phyloP scores from a whole-genome alignment of 2,888 invertebrate species.

The Campoplex nolae region DNA sequence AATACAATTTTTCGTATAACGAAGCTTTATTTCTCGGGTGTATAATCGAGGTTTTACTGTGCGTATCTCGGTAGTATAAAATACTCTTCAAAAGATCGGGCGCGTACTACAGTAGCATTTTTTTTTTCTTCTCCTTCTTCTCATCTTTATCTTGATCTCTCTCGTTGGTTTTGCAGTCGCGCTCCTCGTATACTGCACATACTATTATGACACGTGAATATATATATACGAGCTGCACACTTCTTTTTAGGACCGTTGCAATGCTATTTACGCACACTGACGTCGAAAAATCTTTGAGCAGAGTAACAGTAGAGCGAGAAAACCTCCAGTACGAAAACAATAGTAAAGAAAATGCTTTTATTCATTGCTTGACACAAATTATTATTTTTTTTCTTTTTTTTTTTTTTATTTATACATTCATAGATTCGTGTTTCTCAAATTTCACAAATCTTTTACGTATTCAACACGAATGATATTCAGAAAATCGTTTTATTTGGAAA shows the following conservation, averaged over 20 bases:
- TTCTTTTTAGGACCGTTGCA: background rate
- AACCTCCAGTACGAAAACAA: conserved; percentile 13
- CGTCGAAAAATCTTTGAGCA: background rate
- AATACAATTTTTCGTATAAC: background rate
- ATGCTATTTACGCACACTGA: conserved; percentile 8
- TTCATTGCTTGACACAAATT: too few relatives aligned
- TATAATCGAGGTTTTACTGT: background rate
- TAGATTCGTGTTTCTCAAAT: background rate
- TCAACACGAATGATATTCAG: background rate
- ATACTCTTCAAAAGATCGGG: background rate
- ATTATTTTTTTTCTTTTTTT: too few relatives aligned
- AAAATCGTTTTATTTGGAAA: background rate
- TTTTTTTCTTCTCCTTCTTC: conserved; percentile 10
- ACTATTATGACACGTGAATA: background rate
- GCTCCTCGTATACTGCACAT: background rate
- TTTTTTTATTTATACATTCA: background rate
- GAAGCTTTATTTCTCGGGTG: background rate
- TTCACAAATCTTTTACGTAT: background rate
- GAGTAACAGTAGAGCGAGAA: background rate
- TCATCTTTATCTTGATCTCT: conserved; percentile 13
- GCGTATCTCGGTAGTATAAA: conserved; percentile 2
- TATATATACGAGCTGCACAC: background rate
- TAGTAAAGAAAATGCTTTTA: background rate
- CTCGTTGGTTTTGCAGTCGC: conserved; percentile 2
- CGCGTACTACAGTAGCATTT: conserved; percentile 43